A percentile compares a stretch with the other conserved stretches of the same genome.
Conservation (phyloP, 1,140 invertebrate species). For the Rhagoletis pomonella region DNA sequence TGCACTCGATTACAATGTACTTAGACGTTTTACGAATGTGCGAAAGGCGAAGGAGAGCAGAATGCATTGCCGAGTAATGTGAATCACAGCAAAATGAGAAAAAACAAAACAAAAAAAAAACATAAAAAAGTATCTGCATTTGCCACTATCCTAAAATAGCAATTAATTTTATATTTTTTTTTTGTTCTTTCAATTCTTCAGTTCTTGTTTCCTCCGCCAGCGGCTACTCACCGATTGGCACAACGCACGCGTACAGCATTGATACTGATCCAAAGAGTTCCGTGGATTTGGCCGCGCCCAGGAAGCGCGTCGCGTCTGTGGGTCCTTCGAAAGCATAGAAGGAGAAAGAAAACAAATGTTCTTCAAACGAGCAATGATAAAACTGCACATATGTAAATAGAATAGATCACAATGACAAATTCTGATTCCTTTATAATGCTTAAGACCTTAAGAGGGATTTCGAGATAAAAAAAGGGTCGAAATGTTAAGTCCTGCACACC, state of each 20-base stretch:
- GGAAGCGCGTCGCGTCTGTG: slow-evolving; percentile 70
- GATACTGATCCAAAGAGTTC: slow-evolving; percentile 71
- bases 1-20: slow-evolving; percentile 56
- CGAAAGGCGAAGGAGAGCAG: neutral
- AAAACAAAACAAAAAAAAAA: neutral
- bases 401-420: too few relatives aligned
- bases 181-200: slow-evolving; percentile 54
- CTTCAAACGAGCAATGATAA: too few relatives aligned
- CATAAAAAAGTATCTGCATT: neutral
- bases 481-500: too few relatives aligned
- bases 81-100: neutral
- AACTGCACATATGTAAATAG: too few relatives aligned
- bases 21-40: neutral
- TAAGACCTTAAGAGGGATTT: too few relatives aligned
- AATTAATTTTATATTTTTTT: neutral
- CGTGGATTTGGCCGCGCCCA: slow-evolving; percentile 68
- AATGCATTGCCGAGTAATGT: neutral
- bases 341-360: slow-evolving; percentile 26
- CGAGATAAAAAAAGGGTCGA: too few relatives aligned
- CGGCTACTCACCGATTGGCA: slow-evolving; percentile 67
- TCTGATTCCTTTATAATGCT: too few relatives aligned
- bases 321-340: slow-evolving; percentile 62
- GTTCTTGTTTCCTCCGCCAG: neutral
- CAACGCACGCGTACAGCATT: slow-evolving; percentile 68
- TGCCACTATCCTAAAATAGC: neutral